Conservation (phyloP, 2,797 vertebrate species). For the Gymnodraco acuticeps region DNA sequence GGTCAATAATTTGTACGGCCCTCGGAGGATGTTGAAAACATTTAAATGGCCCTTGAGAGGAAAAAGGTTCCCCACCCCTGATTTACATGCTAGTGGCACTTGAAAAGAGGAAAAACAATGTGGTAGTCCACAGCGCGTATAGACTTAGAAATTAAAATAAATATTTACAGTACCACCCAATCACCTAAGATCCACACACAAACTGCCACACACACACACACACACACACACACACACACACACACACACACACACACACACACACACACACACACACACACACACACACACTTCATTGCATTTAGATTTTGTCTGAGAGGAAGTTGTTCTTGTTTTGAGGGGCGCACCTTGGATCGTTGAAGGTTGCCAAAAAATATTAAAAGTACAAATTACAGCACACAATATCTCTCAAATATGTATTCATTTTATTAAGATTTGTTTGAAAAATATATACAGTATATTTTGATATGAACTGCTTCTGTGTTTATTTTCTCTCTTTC, state of each 20-base stretch:
- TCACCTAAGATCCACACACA: not conserved
- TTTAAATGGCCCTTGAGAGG: too few species aligned
- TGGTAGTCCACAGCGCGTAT: too few species aligned
- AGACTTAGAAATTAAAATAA: too few species aligned
- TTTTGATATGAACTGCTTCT: not conserved
- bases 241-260: constrained; percentile 4
- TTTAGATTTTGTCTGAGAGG: not conserved
- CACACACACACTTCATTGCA: not conserved
- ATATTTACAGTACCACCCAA: too few species aligned
- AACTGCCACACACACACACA: constrained; percentile 1
- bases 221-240: not conserved
- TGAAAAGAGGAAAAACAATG: too few species aligned
- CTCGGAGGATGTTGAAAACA: too few species aligned
- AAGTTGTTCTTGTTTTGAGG: not conserved
- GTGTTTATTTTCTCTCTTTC: not conserved
- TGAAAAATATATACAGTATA: not conserved
- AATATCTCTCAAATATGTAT: not conserved
- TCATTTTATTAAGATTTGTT: not conserved
- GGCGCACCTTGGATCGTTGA: not conserved
- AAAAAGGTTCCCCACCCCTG: too few species aligned
- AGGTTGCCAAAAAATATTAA: not conserved
- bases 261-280: not conserved
- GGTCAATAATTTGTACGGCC: too few species aligned
- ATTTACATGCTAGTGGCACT: too few species aligned
- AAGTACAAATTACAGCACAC: not conserved